Base-by-base conservation (phyloP, 2,113 vertebrate species). In the Excalfactoria chinensis region DNA sequence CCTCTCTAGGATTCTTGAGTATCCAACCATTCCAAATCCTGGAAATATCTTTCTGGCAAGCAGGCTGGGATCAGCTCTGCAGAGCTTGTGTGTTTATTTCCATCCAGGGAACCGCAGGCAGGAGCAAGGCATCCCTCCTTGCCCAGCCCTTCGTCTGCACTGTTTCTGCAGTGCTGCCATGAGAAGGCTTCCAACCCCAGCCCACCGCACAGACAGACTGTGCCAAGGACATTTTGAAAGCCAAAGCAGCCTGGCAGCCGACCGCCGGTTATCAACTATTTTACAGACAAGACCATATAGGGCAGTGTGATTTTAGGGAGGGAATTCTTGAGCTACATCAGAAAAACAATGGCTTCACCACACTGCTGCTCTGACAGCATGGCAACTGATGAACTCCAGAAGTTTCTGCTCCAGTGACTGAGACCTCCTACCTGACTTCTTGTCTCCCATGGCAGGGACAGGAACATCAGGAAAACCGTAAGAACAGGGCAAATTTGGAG, bases 21-120 rank as follows among this genome's bases (percentile, higher is more conserved):
- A 95, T 89, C 79, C 90, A 95, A 59, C 30, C 72, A 86, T 77
- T 90, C 90, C 64, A 95, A 93, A 95, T 94, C 95, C 93, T 95
- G 90, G 79, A 93, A 95, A 90, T 84, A 95, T 56, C 90, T 91
- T 89, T 76, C 83, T 95, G 92, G 93, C 93, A 94, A 73, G 75
- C 64, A 83, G 80, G 66, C 34, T 63, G 10, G 87, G 72, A 89
- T 67, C 60, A 91, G 75, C 51, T 88, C 82, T 91, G 83, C 88
- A 95, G 82, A 86, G 67, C 44, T 13, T 4, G 41, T 5, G 13
- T 56, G 46, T 46, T 91, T 89, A 88, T 86, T 94, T 95, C 88
- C 92, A 96, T 86, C 64, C 66, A 86, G 40, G 69, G 72, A 93
- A 80, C 68, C 53, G 89, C 85, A 85, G 32, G 75, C 55, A 91